phyloP scores from a whole-genome alignment of 2,888 invertebrate species.

The Pristionchus entomophagus region DNA sequence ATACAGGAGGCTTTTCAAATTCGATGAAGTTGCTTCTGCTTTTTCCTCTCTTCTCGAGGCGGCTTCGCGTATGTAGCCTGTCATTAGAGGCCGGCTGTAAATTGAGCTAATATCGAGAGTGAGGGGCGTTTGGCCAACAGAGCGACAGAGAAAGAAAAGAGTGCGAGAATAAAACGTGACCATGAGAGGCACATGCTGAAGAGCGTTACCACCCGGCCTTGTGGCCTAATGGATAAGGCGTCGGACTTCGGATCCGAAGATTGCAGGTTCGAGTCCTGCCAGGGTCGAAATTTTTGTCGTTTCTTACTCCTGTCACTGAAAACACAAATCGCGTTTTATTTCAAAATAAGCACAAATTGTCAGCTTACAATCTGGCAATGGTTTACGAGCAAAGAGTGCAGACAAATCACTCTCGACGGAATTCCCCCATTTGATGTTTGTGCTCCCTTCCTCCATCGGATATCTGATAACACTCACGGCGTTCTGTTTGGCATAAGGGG shows the following conservation, averaged over 20 bases:
- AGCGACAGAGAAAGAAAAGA: background rate
- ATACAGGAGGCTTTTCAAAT: background rate
- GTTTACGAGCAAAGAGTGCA: background rate
- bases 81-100: background rate
- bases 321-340: too few relatives aligned
- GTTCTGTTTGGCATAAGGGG: background rate
- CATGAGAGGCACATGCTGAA: background rate
- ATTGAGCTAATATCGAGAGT: background rate
- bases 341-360: too few relatives aligned
- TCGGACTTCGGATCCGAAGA: conserved; percentile 74
- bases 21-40: background rate
- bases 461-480: background rate
- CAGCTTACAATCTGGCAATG: too few relatives aligned
- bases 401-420: background rate
- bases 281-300: conserved; percentile 50
- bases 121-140: too few relatives aligned
- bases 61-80: too few relatives aligned
- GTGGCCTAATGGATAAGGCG: conserved; percentile 75
- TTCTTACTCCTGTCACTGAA: background rate
- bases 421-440: background rate
- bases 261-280: conserved; percentile 65
- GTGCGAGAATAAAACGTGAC: background rate
- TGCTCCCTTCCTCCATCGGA: background rate
- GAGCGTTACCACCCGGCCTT: conserved; percentile 54
- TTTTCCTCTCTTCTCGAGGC: too few relatives aligned